Conservation (phyloP, 2,888 invertebrate genomes). For the Pasiphila rectangulata region DNA sequence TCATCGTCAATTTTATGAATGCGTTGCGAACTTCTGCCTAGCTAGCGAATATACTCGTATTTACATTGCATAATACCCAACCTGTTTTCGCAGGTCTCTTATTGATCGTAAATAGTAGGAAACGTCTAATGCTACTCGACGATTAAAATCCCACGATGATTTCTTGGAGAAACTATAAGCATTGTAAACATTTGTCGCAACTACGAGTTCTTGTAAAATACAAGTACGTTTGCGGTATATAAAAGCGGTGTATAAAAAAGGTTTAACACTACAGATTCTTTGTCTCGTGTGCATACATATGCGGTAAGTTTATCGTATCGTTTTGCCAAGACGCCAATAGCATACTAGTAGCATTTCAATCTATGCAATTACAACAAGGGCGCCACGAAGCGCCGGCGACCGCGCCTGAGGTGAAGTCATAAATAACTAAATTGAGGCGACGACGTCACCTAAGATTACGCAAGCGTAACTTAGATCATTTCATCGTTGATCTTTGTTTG, state of each 20-base stretch:
- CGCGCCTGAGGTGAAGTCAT: slow-evolving; percentile 19
- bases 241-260: no score
- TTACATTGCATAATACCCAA: slow-evolving; percentile 30
- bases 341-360: no score
- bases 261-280: no score
- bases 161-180: no score
- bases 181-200: no score
- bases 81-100: slow-evolving; percentile 16
- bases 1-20: slow-evolving; percentile 56
- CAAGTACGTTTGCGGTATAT: no score
- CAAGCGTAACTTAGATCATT: neutral
- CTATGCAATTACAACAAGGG: slow-evolving; percentile 10
- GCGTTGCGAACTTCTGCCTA: slow-evolving; percentile 38
- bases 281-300: no score
- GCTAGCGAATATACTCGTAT: slow-evolving; percentile 33
- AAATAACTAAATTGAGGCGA: slow-evolving; percentile 13
- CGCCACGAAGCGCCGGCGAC: slow-evolving; percentile 5
- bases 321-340: slow-evolving; percentile 12
- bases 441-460: slow-evolving; percentile 1
- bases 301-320: neutral
- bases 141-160: no score
- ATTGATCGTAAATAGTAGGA: slow-evolving; percentile 7
- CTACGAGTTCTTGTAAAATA: no score
- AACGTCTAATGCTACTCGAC: no score
- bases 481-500: neutral